Evolutionary conservation across 2,797 vertebrate species (phyloP), one percentile per base, ranked within the genome.

Genomic region (Buphagus erythrorhynchus): DNA sequence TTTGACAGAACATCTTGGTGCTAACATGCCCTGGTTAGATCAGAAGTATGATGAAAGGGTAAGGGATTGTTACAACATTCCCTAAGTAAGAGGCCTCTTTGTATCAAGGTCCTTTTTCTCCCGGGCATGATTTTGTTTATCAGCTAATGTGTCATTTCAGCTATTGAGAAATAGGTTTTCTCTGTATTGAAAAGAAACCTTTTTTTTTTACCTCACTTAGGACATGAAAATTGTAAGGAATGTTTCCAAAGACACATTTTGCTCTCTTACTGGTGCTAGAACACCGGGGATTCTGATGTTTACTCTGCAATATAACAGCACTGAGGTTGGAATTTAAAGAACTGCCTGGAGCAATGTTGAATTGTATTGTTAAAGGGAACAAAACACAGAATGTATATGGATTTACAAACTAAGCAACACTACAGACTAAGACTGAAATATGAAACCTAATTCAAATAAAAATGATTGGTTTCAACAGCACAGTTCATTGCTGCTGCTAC

Each of bases 121-220:
- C 63, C 90, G 97, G 96, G 86, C 73, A 81, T 98, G 90, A 95
- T 96, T 97, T 96, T 97, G 96, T 98, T 98, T 97, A 98, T 97
- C 97, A 98, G 91, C 96, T 97, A 90, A 94, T 96, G 86, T 97
- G 92, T 97, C 96, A 93, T 96, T 97, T 93, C 92, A 94, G 43
- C 49, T 90, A 88, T 82, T 46, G 88, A 88, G 57, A 91, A 88
- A 93, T 88, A 29, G 51, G 33, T 58, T 92, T 90, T 90, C 29
- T 40, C 6, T 67, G 28, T 77, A 45, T 58, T 66, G 33, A 86
- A 42, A 76, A 45, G 10, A 75, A 88, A 36, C 13, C 19, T 42
- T 25, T 52, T 65, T 65, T 73, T 96, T 95, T 97, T 98, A 99
- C 99, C 98, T 99, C 98, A 98, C 96, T 98, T 98, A 98, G 97